Evolutionary conservation across 2,113 vertebrate species (phyloP).

Genomic region (Plecturocebus donacophilus): DNA sequence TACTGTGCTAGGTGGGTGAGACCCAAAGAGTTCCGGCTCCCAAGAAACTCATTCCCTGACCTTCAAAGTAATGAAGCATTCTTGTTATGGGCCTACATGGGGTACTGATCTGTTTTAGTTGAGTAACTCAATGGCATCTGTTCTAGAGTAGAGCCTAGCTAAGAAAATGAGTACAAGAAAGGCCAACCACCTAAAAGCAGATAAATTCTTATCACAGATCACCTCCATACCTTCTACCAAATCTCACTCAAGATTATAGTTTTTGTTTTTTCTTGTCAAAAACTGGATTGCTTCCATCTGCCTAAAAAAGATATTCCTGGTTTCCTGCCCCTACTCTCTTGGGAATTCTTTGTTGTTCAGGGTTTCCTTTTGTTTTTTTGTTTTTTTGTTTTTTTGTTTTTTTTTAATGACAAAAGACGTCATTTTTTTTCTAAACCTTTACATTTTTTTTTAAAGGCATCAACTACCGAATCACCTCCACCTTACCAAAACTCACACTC

Average conservation of each 20-base stretch:
- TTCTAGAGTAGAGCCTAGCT: not conserved
- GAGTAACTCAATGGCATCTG: not conserved
- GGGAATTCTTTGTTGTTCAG: not conserved
- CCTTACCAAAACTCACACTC: not conserved
- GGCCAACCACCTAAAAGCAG: not conserved
- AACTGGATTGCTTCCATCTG: not conserved
- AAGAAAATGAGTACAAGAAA: not conserved
- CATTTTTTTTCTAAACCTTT: not conserved
- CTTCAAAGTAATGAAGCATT: not conserved
- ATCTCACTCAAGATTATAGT: not conserved
- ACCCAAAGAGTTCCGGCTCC: not conserved
- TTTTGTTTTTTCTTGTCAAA: slow-evolving; percentile 16
- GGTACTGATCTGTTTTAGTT: not conserved
- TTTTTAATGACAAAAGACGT: not conserved
- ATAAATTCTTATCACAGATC: not conserved
- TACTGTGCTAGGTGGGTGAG: not conserved
- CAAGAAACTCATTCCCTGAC: not conserved
- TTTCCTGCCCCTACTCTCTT: not conserved
- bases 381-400: not conserved
- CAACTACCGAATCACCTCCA: not conserved
- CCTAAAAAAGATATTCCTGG: not conserved
- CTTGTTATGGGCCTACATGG: not conserved
- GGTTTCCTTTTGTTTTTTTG: not conserved
- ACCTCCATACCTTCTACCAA: not conserved
- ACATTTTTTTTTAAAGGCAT: not conserved